Conservation (phyloP, 2,888 invertebrate genomes). For the Heliconius ismenius region DNA sequence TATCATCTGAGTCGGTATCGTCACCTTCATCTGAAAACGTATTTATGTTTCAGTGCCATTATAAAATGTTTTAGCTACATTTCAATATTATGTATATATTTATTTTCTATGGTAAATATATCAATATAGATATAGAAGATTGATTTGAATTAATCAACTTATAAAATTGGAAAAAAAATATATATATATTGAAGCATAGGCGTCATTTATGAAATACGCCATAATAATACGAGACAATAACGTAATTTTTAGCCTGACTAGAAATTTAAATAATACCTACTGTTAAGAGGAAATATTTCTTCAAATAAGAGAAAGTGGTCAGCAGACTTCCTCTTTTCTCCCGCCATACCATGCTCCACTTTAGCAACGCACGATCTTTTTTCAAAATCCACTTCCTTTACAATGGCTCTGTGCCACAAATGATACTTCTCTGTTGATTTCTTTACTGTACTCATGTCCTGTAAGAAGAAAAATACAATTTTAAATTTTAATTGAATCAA, state of each 20-base stretch:
- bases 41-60: not conserved
- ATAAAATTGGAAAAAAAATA: too few relatives aligned
- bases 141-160: not conserved
- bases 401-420: slow-evolving; percentile 84
- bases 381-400: slow-evolving; percentile 70
- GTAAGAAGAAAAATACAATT: slow-evolving; percentile 22
- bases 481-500: not conserved
- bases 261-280: slow-evolving; percentile 52
- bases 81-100: not conserved
- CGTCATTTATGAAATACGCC: not conserved
- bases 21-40: slow-evolving; percentile 54
- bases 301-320: slow-evolving; percentile 82
- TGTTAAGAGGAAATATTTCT: slow-evolving; percentile 79
- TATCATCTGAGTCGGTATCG: slow-evolving; percentile 63
- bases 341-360: slow-evolving; percentile 78
- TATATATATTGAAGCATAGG: too few relatives aligned
- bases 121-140: not conserved
- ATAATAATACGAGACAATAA: not conserved
- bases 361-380: slow-evolving; percentile 75
- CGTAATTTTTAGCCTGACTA: too few relatives aligned
- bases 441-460: slow-evolving; percentile 70
- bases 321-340: slow-evolving; percentile 71
- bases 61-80: not conserved
- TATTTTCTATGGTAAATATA: not conserved
- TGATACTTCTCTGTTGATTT: slow-evolving; percentile 75